phyloP scores from a whole-genome alignment of 2,888 invertebrate species.

The Selenia dentaria region DNA sequence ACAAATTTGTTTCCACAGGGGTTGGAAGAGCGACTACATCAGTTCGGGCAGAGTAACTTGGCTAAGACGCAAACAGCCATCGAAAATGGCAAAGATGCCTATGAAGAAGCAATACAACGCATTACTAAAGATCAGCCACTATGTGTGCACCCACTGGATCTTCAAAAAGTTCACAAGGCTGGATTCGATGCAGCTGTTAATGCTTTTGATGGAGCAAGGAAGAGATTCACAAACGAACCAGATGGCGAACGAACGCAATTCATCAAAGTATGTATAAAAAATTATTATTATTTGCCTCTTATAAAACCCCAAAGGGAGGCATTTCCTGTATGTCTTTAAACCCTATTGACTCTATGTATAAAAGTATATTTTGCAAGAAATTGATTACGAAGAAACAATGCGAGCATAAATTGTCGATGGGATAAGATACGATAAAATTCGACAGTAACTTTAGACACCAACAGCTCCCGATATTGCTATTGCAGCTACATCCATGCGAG shows the following conservation, averaged over 20 bases:
- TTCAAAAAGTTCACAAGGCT: conserved; percentile 1
- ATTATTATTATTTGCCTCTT: not conserved
- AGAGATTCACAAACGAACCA: conserved; percentile 5
- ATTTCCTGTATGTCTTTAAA: not conserved
- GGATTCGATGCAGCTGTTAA: conserved; percentile 7
- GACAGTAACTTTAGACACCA: too few relatives aligned
- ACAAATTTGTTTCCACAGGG: conserved; percentile 5
- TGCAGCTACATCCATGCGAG: too few relatives aligned
- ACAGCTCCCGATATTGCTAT: too few relatives aligned
- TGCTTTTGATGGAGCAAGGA: conserved; percentile 15
- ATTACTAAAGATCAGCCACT: conserved; percentile 3
- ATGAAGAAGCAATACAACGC: conserved; percentile 3
- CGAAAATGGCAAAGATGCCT: conserved; percentile 5
- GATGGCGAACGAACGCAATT: conserved; percentile 15
- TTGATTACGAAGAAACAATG: too few relatives aligned
- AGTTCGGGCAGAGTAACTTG: conserved; percentile 8
- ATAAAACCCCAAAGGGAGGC: not conserved
- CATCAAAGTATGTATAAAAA: not conserved
- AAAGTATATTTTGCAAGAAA: too few relatives aligned
- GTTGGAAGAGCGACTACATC: conserved; percentile 3
- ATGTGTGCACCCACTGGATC: conserved; percentile 12
- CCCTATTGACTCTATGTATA: too few relatives aligned
- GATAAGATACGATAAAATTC: too few relatives aligned
- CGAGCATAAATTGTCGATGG: too few relatives aligned
- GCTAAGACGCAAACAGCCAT: conserved; percentile 8